phyloP scores from a whole-genome alignment of 64 coral and sea anemone species.

The Acropora yongei region DNA sequence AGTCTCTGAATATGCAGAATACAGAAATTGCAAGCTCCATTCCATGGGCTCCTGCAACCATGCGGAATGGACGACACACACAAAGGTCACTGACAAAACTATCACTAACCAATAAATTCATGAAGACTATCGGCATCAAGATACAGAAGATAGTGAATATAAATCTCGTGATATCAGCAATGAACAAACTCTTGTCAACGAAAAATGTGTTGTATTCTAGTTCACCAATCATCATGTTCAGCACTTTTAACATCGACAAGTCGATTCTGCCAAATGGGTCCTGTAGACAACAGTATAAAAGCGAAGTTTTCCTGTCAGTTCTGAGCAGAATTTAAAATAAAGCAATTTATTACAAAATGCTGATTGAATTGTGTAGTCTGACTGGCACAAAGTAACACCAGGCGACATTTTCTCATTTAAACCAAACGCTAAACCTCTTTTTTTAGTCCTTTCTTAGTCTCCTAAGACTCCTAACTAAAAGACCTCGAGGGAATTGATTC shows the following conservation, averaged over 20 bases:
- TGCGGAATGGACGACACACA: neutral
- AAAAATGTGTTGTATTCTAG: conserved; percentile 84
- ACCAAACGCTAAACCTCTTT: too few species aligned
- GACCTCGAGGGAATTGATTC: too few species aligned
- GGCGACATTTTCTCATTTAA: too few species aligned
- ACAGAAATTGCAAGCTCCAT: neutral
- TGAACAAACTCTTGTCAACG: conserved; percentile 67
- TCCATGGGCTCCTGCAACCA: neutral
- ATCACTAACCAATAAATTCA: conserved; percentile 82
- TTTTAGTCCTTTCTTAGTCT: too few species aligned
- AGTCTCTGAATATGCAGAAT: too few species aligned
- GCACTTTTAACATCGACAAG: conserved; percentile 56
- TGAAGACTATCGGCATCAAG: conserved; percentile 83
- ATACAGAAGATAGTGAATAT: conserved; percentile 66
- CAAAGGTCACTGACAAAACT: neutral
- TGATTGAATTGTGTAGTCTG: too few species aligned
- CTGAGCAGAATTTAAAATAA: neutral
- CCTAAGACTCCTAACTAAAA: too few species aligned
- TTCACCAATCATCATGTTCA: conserved; percentile 88
- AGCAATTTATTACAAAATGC: too few species aligned
- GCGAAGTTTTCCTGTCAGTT: neutral
- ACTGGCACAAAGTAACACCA: too few species aligned
- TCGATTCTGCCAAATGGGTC: conserved; percentile 50
- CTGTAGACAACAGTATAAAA: conserved; percentile 31
- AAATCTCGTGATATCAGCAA: conserved; percentile 11